Base-by-base conservation (phyloP, 1,140 invertebrate genomes). In the Dolichoris vasculosae region DNA sequence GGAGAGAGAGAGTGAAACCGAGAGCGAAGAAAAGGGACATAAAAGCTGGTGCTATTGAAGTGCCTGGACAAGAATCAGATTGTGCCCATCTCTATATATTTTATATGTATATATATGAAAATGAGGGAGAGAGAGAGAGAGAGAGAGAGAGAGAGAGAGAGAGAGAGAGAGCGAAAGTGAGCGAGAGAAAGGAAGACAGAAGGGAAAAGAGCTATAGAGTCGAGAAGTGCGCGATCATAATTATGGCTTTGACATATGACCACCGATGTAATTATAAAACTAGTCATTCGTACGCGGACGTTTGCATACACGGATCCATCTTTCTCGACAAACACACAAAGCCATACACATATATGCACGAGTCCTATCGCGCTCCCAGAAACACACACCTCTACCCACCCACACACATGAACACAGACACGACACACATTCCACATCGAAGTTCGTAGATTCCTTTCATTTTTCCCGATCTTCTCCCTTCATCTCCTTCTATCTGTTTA, bases 1-100 rank as follows among this genome's bases (percentile, higher is more conserved):
- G n/a, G 84, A 85, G 86, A 20, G 75, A 85, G 78, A 59, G 86
- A 86, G 87, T 86, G 86, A 83, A 85, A 86, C 81, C 78, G 32
- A 51, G 48, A 35, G n/a, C 46, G 64, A 69, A 35, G 48, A 64
- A 73, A 76, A 80, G 59, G 78, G 55, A 81, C 63, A 78, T 79
- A 79, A 84, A 79, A 84, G 83, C 83, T 48, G 46, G 76, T 43
- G 76, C 75, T 84, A 71, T 84, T 46, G 76, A 79, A 64, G 83
- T 76, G 75, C 75, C 82, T 83, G 23, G 40, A 20, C n/a, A 43
- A 35, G 48, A 79, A 69, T 84, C 63, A 79, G 59, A 79, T 79
- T 79, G 83, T 30, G 59, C 30, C 30, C 69, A 30, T 35, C 17
- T 8, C 8, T 71, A 48, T 48, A 67, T 38, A 67, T 67, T n/a